Evolutionary conservation across 2,888 invertebrate genomes (phyloP).

Genomic region (Heteromyza rotundicornis): DNA sequence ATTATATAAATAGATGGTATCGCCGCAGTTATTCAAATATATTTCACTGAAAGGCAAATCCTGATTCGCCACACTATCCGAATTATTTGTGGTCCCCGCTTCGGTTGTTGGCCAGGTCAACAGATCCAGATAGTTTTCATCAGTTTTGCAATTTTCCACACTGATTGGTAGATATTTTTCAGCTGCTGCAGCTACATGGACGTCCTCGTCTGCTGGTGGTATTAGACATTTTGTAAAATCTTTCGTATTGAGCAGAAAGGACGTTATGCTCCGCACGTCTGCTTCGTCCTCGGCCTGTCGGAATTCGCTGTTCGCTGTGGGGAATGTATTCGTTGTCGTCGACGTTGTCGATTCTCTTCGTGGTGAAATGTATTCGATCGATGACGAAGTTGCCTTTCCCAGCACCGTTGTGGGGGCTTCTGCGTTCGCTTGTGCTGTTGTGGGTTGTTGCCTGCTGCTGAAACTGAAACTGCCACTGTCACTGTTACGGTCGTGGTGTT

Average conservation of each 20-base stretch:
- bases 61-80: constrained; percentile 13
- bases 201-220: constrained; percentile 36
- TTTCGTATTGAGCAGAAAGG: constrained; percentile 26
- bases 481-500: neutral
- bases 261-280: constrained; percentile 11
- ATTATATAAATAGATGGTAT: constrained; percentile 36
- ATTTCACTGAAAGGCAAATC: constrained; percentile 33
- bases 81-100: constrained; percentile 1
- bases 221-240: constrained; percentile 44
- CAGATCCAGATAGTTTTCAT: neutral
- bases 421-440: too few species aligned
- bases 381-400: constrained; percentile 18
- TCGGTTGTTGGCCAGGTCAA: constrained; percentile 4
- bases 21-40: constrained; percentile 28
- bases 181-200: constrained; percentile 25
- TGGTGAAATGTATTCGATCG: constrained; percentile 18
- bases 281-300: constrained; percentile 17
- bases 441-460: neutral
- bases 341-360: neutral
- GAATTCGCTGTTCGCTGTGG: constrained; percentile 6
- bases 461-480: neutral
- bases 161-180: constrained; percentile 15
- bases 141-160: constrained; percentile 24
- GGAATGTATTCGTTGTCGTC: neutral
- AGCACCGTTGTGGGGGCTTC: neutral